Conservation (phyloP, 2,797 vertebrate genomes). For the Tangara arthus region DNA sequence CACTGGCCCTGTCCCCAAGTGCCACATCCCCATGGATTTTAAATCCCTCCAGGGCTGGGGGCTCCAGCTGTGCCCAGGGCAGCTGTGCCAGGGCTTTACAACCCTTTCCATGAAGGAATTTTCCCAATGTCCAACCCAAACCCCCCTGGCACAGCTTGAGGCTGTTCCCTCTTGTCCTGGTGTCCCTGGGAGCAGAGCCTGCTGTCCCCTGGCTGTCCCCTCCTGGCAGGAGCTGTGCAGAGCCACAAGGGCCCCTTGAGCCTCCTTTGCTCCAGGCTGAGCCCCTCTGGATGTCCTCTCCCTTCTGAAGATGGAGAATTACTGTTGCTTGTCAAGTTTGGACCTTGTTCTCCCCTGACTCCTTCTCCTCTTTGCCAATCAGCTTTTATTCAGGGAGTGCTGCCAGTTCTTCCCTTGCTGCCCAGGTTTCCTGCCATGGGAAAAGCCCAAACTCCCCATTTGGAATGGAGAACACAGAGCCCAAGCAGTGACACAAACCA, state of each 20-base stretch:
- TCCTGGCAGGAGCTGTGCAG: neutral
- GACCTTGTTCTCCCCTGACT: accelerated
- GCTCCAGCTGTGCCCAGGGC: neutral
- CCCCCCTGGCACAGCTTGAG: neutral
- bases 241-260: neutral
- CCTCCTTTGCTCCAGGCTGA: neutral
- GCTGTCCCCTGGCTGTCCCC: neutral
- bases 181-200: neutral
- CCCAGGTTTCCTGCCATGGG: neutral
- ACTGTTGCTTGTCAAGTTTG: neutral
- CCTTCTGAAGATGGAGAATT: neutral
- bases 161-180: neutral
- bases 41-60: neutral
- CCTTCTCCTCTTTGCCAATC: neutral
- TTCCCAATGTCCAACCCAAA: neutral
- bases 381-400: neutral
- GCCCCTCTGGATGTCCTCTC: neutral
- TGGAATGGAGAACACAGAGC: accelerated
- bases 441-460: neutral
- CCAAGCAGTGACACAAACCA: neutral
- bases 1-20: neutral
- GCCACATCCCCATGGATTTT: neutral
- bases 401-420: neutral
- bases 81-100: neutral
- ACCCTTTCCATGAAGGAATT: too few relatives aligned